Percentiles rank a stretch among this genome's conserved stretches.
Conservation (phyloP, 2,113 vertebrate species). For the Gnathonemus echidnorhynchus region DNA sequence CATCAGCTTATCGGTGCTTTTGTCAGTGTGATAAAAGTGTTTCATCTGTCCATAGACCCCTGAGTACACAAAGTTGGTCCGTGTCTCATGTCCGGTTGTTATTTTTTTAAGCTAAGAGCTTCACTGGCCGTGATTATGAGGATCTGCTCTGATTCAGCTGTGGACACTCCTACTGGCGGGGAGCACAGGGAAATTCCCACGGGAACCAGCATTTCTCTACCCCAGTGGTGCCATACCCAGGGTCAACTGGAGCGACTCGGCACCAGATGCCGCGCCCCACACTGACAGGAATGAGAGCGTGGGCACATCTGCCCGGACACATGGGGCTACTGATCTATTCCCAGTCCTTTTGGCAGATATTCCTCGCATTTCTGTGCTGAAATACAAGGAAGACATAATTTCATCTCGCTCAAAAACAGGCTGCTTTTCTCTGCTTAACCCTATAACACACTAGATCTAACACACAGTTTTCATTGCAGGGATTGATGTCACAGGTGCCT, state of each 20-base stretch:
- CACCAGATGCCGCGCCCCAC: not conserved
- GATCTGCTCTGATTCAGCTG: conserved; percentile 3
- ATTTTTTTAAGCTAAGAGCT: not conserved
- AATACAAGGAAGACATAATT: not conserved
- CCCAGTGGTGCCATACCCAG: not conserved
- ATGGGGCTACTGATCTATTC: not conserved
- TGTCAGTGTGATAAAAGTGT: not conserved
- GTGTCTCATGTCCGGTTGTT: not conserved
- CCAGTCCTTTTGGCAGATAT: not conserved
- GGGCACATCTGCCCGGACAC: not conserved
- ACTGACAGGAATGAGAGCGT: not conserved
- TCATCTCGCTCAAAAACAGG: not conserved
- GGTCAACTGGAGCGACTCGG: not conserved
- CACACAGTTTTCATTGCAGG: not conserved
- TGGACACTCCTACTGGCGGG: not conserved
- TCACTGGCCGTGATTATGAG: not conserved
- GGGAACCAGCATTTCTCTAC: not conserved
- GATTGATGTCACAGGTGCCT: not conserved
- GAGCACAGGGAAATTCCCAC: not conserved
- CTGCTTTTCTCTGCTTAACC: not conserved
- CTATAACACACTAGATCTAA: not conserved
- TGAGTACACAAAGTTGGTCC: not conserved
- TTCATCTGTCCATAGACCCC: not conserved
- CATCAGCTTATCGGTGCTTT: not conserved
- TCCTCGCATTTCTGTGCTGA: not conserved